Base-by-base conservation (phyloP, 2,888 invertebrate genomes). In the Dexiosoma caninum region DNA sequence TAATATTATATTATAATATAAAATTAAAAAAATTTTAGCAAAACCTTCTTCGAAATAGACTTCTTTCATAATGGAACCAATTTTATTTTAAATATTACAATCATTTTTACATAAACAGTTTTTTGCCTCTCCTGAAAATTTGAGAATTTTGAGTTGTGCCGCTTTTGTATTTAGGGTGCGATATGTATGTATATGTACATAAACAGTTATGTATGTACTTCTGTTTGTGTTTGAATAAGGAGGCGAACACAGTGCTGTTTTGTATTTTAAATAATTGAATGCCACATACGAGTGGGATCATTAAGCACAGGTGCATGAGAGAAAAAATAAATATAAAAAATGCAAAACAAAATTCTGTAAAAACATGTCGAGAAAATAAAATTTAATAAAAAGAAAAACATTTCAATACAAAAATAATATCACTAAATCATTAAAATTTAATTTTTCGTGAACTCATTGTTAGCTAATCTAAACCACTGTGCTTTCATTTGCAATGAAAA, bases 181-280 rank as follows among this genome's bases (percentile, higher is more conserved):
- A n/a, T n/a, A n/a, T 32, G 27, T 27, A 14, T 69, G 40, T 1
- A 1, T 3, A 19, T n/a, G 5, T 12, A 35, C 2, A 30, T 51
- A 62, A 44, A 6, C 30, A 14, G 5, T 16, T n/a, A n/a, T n/a
- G n/a, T n/a, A n/a, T n/a, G n/a, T n/a, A n/a, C n/a, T n/a, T n/a
- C n/a, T n/a, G n/a, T n/a, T n/a, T n/a, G n/a, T n/a, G n/a, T 19
- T 27, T 12, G 27, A 42, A 53, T 55, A 44, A 44, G 53, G 60
- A 62, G 60, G 32, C 14, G 55, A 27, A 27, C 21, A 14, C 27
- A 37, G 4, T 37, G 16, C n/a, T 35, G 30, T 64, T 74, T 44
- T 64, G 27, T 37, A 74, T 66, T 57, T 64, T 57, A 57, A 74
- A 40, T 64, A 53, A 42, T 32, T 10, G 6, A 12, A 19, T 19